Percentiles rank a stretch among this genome's conserved stretches.
Conservation (phyloP, 2,888 invertebrate genomes). For the Chrysotoxum bicinctum region DNA sequence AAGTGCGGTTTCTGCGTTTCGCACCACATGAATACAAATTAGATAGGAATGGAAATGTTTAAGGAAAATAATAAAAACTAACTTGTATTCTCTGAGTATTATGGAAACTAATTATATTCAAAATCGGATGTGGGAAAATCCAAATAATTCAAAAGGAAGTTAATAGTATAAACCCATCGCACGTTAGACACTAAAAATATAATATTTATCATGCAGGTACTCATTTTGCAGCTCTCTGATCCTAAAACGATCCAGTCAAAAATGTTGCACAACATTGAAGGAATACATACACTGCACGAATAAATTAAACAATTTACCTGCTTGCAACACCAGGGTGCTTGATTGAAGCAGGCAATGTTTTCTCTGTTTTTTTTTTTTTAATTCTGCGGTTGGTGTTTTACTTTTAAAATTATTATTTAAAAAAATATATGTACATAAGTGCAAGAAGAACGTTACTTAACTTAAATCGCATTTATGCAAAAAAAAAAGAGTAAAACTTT, state of each 20-base stretch:
- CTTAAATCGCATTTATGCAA: constrained; percentile 46
- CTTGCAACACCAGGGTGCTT: constrained; percentile 49
- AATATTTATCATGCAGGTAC: background rate
- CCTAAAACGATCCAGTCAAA: constrained; percentile 22
- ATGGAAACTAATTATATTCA: constrained; percentile 48
- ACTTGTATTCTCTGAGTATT: constrained; percentile 14
- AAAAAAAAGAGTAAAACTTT: constrained; percentile 48
- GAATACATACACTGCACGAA: constrained; percentile 23
- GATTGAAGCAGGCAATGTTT: constrained; percentile 40
- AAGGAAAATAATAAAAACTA: constrained; percentile 11
- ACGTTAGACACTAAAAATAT: background rate
- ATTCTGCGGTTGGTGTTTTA: constrained; percentile 64
- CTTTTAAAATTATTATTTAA: constrained; percentile 55
- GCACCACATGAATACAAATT: constrained; percentile 67
- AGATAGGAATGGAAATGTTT: constrained; percentile 49
- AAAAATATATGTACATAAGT: constrained; percentile 8
- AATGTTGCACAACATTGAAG: constrained; percentile 51
- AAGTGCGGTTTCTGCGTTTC: constrained; percentile 65
- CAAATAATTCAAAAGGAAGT: constrained; percentile 29
- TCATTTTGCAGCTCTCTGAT: background rate
- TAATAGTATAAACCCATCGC: constrained; percentile 12
- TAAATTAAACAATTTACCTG: constrained; percentile 61
- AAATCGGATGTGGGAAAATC: constrained; percentile 64
- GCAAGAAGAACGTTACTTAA: constrained; percentile 29
- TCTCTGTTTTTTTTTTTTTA: constrained; percentile 7